Evolutionary conservation across 2,797 vertebrate species (phyloP).

Genomic region (Sarcophilus harrisii): DNA sequence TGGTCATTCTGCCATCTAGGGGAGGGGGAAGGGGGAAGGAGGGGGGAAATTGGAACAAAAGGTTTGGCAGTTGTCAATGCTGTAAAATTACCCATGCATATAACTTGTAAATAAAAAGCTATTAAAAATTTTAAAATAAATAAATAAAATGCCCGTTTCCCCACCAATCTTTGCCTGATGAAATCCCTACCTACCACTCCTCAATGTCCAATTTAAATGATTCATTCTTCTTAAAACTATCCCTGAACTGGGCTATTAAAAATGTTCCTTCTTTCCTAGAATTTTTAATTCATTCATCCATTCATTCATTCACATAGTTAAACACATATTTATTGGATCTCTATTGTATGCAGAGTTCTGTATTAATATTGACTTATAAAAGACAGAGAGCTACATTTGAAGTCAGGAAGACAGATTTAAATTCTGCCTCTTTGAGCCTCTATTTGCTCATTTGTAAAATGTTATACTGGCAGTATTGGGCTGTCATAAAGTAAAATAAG

Average conservation of each 20-base stretch:
- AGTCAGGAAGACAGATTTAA: background rate
- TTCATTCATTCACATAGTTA: background rate
- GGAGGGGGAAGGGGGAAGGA: no score
- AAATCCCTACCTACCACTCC: slow-evolving; percentile 50
- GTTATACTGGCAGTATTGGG: background rate
- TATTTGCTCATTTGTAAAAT: background rate
- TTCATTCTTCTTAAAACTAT: background rate
- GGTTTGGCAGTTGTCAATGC: no score
- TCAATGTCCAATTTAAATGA: slow-evolving; percentile 44
- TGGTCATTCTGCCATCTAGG: no score
- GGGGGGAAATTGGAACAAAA: no score
- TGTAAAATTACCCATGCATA: no score
- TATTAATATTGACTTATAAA: background rate
- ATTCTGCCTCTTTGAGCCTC: background rate
- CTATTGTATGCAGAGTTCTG: background rate
- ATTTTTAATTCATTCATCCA: background rate
- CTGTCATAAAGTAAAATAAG: background rate
- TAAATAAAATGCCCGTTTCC: no score
- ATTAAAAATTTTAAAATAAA: no score
- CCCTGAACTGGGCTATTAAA: background rate
- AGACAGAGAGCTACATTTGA: background rate
- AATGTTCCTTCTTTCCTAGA: background rate
- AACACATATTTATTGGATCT: background rate
- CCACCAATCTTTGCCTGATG: background rate
- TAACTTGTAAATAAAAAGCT: no score